Conservation (phyloP, 2,797 vertebrate species). For the Macrochelys suwanniensis region DNA sequence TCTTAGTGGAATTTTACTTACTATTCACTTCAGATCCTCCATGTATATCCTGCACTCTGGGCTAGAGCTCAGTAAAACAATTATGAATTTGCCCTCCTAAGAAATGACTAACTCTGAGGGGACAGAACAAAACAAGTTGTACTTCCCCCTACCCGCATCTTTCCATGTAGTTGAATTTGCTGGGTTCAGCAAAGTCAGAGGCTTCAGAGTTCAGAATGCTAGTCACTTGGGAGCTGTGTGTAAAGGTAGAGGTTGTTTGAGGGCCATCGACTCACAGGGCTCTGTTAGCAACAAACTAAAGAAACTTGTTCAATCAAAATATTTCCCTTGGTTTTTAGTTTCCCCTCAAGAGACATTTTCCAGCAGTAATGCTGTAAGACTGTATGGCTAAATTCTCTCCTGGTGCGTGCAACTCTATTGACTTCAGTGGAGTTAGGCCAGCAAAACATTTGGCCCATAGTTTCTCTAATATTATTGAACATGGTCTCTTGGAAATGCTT, state of each 20-base stretch:
- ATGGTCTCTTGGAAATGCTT: slow-evolving; percentile 40
- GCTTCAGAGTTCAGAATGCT: background rate
- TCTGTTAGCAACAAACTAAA: slow-evolving; percentile 52
- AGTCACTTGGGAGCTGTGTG: background rate
- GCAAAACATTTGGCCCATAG: slow-evolving; percentile 8
- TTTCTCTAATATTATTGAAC: slow-evolving; percentile 48
- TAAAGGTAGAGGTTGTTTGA: background rate
- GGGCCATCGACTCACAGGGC: slow-evolving; percentile 6
- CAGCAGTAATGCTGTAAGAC: slow-evolving; percentile 54
- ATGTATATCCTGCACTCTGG: background rate
- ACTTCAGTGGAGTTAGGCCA: slow-evolving; percentile 60
- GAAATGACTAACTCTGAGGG: background rate
- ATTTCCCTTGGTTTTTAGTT: slow-evolving; percentile 40
- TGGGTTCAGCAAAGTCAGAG: background rate
- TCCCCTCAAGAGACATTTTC: slow-evolving; percentile 49
- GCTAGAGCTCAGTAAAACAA: slow-evolving; percentile 2
- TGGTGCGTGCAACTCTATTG: background rate
- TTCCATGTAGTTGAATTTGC: slow-evolving; percentile 27
- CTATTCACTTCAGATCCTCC: background rate
- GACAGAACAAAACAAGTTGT: background rate
- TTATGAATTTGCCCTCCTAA: background rate
- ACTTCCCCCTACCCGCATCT: background rate
- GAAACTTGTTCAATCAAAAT: slow-evolving; percentile 61
- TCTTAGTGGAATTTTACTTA: background rate
- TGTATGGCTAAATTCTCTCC: slow-evolving; percentile 46